Percentiles rank a stretch among this genome's conserved stretches.
phyloP scores from a whole-genome alignment of 1,140 invertebrate genomes.

The Atta texana region DNA sequence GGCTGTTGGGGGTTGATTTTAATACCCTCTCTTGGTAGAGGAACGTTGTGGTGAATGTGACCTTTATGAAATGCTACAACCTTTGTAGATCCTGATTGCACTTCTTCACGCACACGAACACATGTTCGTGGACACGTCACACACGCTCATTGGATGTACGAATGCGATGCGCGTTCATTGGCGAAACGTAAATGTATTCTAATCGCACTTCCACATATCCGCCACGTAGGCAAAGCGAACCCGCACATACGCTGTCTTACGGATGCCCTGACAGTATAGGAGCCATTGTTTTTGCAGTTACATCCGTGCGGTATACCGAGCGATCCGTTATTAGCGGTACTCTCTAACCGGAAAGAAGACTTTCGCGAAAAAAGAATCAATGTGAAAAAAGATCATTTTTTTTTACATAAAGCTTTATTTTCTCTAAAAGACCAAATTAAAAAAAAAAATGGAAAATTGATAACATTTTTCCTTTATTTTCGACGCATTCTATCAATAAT shows the following conservation, averaged over 20 bases:
- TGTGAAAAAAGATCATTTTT: neutral
- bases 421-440: neutral
- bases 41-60: constrained; percentile 71
- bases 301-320: neutral
- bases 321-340: constrained; percentile 10
- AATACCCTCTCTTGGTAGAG: constrained; percentile 75
- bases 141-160: neutral
- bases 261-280: constrained; percentile 41
- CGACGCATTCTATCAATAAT: neutral
- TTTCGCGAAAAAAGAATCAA: neutral
- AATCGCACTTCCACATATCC: constrained; percentile 40
- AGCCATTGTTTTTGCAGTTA: constrained; percentile 64
- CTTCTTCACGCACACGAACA: constrained; percentile 64
- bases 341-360: neutral
- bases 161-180: neutral
- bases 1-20: constrained; percentile 75
- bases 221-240: constrained; percentile 45
- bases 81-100: constrained; percentile 79
- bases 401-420: neutral
- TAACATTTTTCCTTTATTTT: neutral
- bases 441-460: neutral
- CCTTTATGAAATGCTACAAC: constrained; percentile 83
- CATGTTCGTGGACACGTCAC: neutral
- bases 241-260: constrained; percentile 50
- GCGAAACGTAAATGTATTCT: constrained; percentile 29